Conservation (phyloP, 2,113 vertebrate genomes). For the Ochotona princeps region DNA sequence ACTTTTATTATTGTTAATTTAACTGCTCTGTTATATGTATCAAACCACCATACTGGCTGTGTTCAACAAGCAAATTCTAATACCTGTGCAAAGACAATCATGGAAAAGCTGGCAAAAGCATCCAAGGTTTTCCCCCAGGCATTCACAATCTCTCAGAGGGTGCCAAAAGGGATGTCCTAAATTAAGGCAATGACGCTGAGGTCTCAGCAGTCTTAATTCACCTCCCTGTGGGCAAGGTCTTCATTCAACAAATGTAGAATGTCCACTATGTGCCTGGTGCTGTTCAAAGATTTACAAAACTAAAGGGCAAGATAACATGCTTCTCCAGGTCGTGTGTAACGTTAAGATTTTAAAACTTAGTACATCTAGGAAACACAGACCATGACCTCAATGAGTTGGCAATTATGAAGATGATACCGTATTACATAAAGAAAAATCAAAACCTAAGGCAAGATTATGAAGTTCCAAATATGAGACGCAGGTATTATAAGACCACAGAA, state of each 20-base stretch:
- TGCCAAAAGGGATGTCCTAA: constrained; percentile 38
- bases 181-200: constrained; percentile 56
- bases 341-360: constrained; percentile 47
- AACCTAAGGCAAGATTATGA: not conserved
- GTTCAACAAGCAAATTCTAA: constrained; percentile 40
- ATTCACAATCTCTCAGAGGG: constrained; percentile 32
- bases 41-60: not conserved
- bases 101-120: constrained; percentile 13
- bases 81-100: not conserved
- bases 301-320: not conserved
- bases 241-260: constrained; percentile 60
- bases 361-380: constrained; percentile 56
- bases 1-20: constrained; percentile 51
- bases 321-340: not conserved
- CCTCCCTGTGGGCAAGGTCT: constrained; percentile 33
- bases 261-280: not conserved
- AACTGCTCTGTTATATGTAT: constrained; percentile 10
- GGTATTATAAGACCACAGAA: not conserved
- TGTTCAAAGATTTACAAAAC: constrained; percentile 49
- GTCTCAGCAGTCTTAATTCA: constrained; percentile 59
- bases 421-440: not conserved
- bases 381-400: not conserved
- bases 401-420: not conserved
- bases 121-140: constrained; percentile 33
- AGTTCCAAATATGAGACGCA: not conserved